Percentiles rank a stretch among this genome's conserved stretches.
phyloP scores from a whole-genome alignment of 30 jellyfish, hydroid and myxozoan species.

The Phacellophora camtschatica region DNA sequence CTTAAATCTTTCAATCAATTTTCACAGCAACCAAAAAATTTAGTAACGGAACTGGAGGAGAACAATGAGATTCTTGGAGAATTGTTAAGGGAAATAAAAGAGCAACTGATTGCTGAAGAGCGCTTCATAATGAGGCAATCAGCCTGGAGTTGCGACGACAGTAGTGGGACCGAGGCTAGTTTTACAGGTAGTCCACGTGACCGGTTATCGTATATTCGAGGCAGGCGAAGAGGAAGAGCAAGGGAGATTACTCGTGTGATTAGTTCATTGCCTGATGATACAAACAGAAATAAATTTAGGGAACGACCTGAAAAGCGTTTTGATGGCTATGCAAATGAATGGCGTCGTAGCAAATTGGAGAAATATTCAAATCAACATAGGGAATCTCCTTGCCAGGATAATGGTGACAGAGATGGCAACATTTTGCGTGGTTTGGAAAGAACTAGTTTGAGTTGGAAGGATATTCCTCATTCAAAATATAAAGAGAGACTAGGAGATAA shows the following conservation, averaged over 20 bases:
- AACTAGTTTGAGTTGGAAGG: background rate
- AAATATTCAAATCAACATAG: too few relatives aligned
- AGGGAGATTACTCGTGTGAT: background rate
- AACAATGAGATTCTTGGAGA: slow-evolving; percentile 46
- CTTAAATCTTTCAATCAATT: slow-evolving; percentile 36
- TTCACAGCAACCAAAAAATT: slow-evolving; percentile 27
- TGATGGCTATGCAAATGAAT: background rate
- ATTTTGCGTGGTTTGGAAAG: background rate
- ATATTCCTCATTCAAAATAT: background rate
- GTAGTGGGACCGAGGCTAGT: background rate
- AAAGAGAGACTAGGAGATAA: background rate
- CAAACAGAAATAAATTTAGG: background rate
- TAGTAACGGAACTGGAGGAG: slow-evolving; percentile 34
- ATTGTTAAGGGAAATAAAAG: slow-evolving; percentile 34
- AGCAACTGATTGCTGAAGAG: slow-evolving; percentile 68
- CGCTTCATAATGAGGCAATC: slow-evolving; percentile 9
- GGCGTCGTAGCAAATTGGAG: background rate
- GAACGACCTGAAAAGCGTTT: background rate
- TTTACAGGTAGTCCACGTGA: slow-evolving; percentile 54
- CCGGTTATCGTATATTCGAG: slow-evolving; percentile 15
- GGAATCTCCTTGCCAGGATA: background rate
- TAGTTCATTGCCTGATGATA: background rate
- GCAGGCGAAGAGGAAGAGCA: background rate
- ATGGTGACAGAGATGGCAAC: background rate
- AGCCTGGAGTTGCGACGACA: background rate